Percentiles rank a stretch among this genome's conserved stretches.
Conservation (phyloP, 2,113 vertebrate genomes). For the zebrafish (Danio rerio) region DNA sequence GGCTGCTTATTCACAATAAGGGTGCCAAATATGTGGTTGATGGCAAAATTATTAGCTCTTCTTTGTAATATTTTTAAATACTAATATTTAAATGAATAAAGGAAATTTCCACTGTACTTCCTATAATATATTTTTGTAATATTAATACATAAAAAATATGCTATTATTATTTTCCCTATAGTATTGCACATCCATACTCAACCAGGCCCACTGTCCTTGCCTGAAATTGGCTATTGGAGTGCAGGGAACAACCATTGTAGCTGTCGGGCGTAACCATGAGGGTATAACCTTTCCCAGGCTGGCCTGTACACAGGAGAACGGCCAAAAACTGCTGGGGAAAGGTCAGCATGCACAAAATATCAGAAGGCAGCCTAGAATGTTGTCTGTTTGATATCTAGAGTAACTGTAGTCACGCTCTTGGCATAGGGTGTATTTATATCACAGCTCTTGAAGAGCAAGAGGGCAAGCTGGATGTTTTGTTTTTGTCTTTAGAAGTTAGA, state of each 20-base stretch:
- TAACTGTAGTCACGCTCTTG: constrained; percentile 2
- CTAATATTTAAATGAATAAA: too few species aligned
- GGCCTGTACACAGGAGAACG: not conserved
- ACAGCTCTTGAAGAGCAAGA: not conserved
- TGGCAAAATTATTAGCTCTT: too few species aligned
- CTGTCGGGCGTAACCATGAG: not conserved
- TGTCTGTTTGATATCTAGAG: constrained; percentile 3
- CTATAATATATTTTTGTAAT: too few species aligned
- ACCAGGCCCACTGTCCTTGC: not conserved
- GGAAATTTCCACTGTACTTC: too few species aligned
- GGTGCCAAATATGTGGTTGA: too few species aligned
- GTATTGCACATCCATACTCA: too few species aligned
- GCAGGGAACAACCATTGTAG: not conserved
- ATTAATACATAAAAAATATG: too few species aligned
- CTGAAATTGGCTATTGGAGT: not conserved
- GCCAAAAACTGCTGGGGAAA: constrained; percentile 25
- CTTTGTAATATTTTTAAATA: too few species aligned
- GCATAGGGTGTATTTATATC: constrained; percentile 6
- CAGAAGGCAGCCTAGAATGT: constrained; percentile 1
- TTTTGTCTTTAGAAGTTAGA: not conserved
- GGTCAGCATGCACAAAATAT: constrained; percentile 40
- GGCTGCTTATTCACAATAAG: not conserved
- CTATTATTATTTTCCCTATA: too few species aligned
- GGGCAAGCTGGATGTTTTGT: not conserved
- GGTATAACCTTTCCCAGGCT: constrained; percentile 25